These are phyloP conservation scores for Petaurus breviceps DNA, from an alignment of 2,113 vertebrate species.

Conservation along the genomic window DNA sequence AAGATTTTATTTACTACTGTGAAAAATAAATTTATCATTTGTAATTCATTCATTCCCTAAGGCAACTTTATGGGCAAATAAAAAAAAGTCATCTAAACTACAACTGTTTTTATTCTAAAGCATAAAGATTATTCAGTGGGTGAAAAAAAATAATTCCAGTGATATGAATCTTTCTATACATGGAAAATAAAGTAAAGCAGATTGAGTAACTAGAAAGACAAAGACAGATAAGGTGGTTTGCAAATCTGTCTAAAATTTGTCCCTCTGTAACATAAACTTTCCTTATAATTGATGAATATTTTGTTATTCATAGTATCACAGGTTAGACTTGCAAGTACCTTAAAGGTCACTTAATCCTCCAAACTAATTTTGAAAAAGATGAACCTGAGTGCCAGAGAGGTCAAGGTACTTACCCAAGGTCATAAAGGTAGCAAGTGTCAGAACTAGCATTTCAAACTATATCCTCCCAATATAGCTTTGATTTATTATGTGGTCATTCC, in stretches of 20 bases:
- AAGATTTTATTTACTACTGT: not conserved
- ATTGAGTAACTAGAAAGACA: not conserved
- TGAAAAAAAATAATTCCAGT: not conserved
- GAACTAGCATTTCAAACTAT: not conserved
- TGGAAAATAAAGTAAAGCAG: not conserved
- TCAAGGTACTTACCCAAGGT: too few species aligned
- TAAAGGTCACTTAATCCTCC: not conserved
- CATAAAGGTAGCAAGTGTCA: too few species aligned
- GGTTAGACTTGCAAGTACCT: not conserved
- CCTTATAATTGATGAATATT: not conserved
- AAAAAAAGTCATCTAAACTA: not conserved
- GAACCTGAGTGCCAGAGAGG: not conserved
- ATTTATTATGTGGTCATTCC: not conserved
- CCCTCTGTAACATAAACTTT: not conserved
- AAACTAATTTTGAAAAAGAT: not conserved
- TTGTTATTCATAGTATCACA: not conserved
- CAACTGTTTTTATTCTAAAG: not conserved
- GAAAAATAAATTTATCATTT: too few species aligned
- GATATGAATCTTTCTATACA: not conserved
- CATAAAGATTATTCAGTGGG: not conserved
- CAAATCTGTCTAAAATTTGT: not conserved
- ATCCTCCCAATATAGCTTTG: not conserved
- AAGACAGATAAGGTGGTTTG: not conserved
- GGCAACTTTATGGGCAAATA: not conserved
- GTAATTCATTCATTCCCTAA: not conserved